Base-by-base conservation (phyloP, 2,888 invertebrate genomes). In the Meghimatium bilineatum region DNA sequence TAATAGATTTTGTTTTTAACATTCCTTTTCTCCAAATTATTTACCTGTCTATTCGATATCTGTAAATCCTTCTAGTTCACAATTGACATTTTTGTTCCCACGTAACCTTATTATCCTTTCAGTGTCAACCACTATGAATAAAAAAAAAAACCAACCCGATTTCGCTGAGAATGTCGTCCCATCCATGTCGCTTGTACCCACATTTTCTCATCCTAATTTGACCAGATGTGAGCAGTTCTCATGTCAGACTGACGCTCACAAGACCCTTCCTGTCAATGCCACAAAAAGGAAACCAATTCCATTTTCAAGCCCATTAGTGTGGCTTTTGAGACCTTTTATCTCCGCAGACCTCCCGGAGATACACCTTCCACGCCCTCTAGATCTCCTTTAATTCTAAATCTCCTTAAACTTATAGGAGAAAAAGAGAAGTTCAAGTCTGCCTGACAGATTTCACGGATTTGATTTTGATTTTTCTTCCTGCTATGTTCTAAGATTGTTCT, bases 251-350 rank as follows among this genome's bases (percentile, higher is more conserved):
- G 44, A 12, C 1, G 38, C 44, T 72, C n/a, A n/a, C 72, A 14
- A 72, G 34, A 44, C n/a, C 10, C n/a, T 26, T 44, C 29, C 72
- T 72, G 72, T 38, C 72, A 44, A 29, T 12, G 44, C 44, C 10
- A 38, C 72, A n/a, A 44, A 72, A 14, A 44, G 72, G n/a, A 44
- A 23, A 44, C 29, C 72, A 72, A 72, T 72, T 72, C 10, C 72
- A 72, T 72, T 72, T 71, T 72, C 72, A 49, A 20, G 49, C 12
- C 44, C 72, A 72, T 72, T 72, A 72, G 72, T 72, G 44, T 44
- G 72, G 72, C 14, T 72, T 44, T 44, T 8, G 12, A 1, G 44
- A 26, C 44, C 44, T 44, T 44, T 72, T 44, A 44, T 44, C 72
- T 49, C n/a, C 1, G 6, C 32, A 66, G 32, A 32, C 32, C 66